A percentile compares a stretch with the other conserved stretches of the same genome.
phyloP scores from a whole-genome alignment of 2,888 invertebrate genomes.

The Schizotus pectinicornis region DNA sequence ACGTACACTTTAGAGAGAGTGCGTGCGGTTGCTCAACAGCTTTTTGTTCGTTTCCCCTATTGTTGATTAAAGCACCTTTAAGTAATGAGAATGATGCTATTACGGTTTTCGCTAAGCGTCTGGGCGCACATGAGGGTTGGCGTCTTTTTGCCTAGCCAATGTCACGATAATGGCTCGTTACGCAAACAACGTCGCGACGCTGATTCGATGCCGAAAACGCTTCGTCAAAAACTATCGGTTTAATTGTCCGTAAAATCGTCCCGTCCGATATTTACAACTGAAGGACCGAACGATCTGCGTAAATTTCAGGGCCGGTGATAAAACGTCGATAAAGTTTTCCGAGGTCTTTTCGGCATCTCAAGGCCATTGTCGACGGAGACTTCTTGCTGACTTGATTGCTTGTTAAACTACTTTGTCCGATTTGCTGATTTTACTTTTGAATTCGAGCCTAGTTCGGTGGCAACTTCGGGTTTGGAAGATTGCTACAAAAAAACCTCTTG shows the following conservation, averaged over 20 bases:
- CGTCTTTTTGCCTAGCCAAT: constrained; percentile 9
- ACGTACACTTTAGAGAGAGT: constrained; percentile 30
- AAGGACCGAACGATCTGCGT: constrained; percentile 1
- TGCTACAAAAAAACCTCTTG: too few relatives aligned
- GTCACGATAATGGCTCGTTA: constrained; percentile 13
- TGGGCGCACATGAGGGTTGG: not conserved
- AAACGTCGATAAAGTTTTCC: constrained; percentile 11
- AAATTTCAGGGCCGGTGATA: constrained; percentile 15
- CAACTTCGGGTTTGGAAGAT: too few relatives aligned
- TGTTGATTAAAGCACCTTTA: constrained; percentile 19
- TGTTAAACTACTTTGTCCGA: constrained; percentile 2
- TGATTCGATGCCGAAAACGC: not conserved
- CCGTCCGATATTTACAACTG: constrained; percentile 15
- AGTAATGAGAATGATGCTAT: constrained; percentile 11
- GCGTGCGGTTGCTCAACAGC: constrained; percentile 22
- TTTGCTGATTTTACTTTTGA: too few relatives aligned
- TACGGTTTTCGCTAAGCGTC: constrained; percentile 7
- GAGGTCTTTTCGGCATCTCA: constrained; percentile 8
- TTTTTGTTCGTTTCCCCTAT: constrained; percentile 22
- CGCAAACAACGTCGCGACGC: not conserved
- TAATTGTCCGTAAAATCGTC: constrained; percentile 22
- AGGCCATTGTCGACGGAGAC: not conserved
- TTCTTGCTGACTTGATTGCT: constrained; percentile 9
- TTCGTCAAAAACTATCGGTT: constrained; percentile 13
- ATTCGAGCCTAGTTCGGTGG: too few relatives aligned